phyloP scores from a whole-genome alignment of 2,888 invertebrate genomes.

The Parnassius apollo region DNA sequence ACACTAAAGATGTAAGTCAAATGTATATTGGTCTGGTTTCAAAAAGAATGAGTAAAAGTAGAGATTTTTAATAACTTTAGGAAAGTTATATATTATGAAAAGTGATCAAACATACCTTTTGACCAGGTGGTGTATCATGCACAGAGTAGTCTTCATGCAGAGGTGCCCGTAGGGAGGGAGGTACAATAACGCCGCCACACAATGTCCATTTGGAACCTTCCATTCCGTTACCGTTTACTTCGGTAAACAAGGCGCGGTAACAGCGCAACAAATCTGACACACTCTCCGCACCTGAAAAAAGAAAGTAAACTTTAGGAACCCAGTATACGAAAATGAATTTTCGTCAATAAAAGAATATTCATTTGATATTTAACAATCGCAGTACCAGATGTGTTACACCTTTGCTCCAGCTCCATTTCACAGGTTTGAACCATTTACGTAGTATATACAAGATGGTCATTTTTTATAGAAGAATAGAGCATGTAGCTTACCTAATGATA shows the following conservation, averaged over 20 bases:
- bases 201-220: constrained; percentile 43
- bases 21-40: too few relatives aligned
- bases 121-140: constrained; percentile 74
- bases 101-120: constrained; percentile 54
- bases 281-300: constrained; percentile 50
- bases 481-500: too few relatives aligned
- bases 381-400: too few relatives aligned
- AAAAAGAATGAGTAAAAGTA: too few relatives aligned
- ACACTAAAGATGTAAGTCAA: too few relatives aligned
- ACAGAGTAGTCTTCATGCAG: constrained; percentile 62
- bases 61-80: not conserved
- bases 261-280: constrained; percentile 54
- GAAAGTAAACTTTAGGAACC: not conserved
- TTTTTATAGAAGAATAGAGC: too few relatives aligned
- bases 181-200: constrained; percentile 48
- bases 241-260: constrained; percentile 49
- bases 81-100: not conserved
- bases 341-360: too few relatives aligned
- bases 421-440: too few relatives aligned
- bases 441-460: too few relatives aligned
- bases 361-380: too few relatives aligned
- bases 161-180: constrained; percentile 36
- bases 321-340: too few relatives aligned
- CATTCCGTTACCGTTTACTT: constrained; percentile 28
- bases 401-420: too few relatives aligned